Evolutionary conservation across 2,888 invertebrate genomes (phyloP).

Genomic region (Platycheirus albimanus): DNA sequence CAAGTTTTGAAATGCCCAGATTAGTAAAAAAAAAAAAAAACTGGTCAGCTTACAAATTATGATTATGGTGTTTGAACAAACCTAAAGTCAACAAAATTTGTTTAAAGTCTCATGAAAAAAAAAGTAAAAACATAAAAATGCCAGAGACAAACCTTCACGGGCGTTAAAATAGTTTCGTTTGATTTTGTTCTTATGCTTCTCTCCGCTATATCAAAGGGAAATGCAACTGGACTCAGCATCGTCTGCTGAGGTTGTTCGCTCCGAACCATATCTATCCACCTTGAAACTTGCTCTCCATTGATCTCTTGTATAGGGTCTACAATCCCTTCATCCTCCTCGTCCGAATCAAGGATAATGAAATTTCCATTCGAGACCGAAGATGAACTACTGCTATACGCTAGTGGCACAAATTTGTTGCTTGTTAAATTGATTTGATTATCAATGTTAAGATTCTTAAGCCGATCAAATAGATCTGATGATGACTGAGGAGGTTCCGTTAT

Average conservation of each 20-base stretch:
- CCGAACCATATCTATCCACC: slow-evolving; percentile 5
- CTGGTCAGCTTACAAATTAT: too few species aligned
- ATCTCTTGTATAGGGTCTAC: background rate
- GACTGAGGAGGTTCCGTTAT: background rate
- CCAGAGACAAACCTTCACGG: background rate
- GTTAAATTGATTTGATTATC: too few species aligned
- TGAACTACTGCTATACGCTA: slow-evolving; percentile 4
- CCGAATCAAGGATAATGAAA: slow-evolving; percentile 30
- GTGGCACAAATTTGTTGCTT: too few species aligned
- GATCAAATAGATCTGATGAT: background rate
- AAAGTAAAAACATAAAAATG: too few species aligned
- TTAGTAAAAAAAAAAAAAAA: too few species aligned
- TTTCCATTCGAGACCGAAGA: slow-evolving; percentile 37
- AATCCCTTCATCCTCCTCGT: slow-evolving; percentile 5
- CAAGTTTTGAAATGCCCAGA: too few species aligned
- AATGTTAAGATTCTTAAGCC: too few species aligned
- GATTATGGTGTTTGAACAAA: too few species aligned
- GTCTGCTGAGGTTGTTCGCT: background rate
- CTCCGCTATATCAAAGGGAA: slow-evolving; percentile 3
- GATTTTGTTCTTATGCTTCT: too few species aligned
- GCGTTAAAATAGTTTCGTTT: background rate
- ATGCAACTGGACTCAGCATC: background rate
- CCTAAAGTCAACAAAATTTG: too few species aligned
- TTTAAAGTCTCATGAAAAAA: too few species aligned
- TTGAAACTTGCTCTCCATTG: background rate